phyloP scores from a whole-genome alignment of 2,888 invertebrate species.

The Idaea dimidiata region DNA sequence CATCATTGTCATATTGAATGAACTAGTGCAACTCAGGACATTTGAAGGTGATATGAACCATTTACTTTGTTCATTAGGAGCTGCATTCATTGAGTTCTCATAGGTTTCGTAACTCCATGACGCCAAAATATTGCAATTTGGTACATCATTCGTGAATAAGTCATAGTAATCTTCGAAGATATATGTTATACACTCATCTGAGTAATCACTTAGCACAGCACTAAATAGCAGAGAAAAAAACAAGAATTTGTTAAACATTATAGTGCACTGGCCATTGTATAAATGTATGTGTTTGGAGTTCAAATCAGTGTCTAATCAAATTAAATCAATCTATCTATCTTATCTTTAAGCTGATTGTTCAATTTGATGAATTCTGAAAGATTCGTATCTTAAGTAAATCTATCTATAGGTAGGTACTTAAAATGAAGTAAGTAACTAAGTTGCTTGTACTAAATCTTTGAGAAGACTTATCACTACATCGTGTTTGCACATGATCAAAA shows the following conservation, averaged over 20 bases:
- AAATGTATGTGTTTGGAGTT: background rate
- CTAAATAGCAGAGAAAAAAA: background rate
- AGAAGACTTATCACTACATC: background rate
- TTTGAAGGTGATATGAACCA: background rate
- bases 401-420: background rate
- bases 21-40: background rate
- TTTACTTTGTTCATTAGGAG: background rate
- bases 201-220: slow-evolving; percentile 13
- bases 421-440: background rate
- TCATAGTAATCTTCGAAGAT: background rate
- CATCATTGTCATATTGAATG: background rate
- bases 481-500: too few species aligned
- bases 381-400: background rate
- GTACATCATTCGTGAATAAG: background rate
- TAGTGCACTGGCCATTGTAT: background rate
- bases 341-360: background rate
- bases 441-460: background rate
- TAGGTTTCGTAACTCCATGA: background rate
- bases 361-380: background rate
- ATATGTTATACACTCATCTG: background rate
- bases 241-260: background rate
- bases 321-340: background rate
- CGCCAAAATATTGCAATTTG: background rate
- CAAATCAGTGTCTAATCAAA: background rate
- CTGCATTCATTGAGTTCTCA: background rate